Evolutionary conservation across 30 jellyfish, hydroid and myxozoan species (phyloP).

Genomic region (Mastigias papua): DNA sequence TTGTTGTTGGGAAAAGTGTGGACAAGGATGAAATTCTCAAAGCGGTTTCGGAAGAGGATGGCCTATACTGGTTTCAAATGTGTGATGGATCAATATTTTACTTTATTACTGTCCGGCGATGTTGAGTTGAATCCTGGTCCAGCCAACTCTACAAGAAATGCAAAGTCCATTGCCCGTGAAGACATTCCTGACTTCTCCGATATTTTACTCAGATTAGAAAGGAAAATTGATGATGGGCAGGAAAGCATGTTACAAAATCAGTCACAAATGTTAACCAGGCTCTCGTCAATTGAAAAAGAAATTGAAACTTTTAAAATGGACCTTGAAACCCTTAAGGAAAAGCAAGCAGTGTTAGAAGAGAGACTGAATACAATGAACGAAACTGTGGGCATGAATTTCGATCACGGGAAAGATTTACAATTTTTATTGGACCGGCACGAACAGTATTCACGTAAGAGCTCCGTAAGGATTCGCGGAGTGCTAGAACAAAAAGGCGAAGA

Average conservation of each 20-base stretch:
- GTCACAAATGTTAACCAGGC: not conserved
- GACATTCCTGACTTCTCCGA: conserved; percentile 10
- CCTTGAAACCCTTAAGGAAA: not conserved
- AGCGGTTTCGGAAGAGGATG: conserved; percentile 4
- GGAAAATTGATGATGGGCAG: conserved; percentile 11
- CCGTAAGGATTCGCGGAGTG: conserved; percentile 14
- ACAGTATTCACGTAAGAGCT: conserved; percentile 14
- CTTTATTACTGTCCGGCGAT: not conserved
- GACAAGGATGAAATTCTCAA: not conserved
- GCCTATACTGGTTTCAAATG: not conserved
- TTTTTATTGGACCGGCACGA: conserved; percentile 1
- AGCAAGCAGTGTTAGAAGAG: not conserved
- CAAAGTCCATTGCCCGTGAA: not conserved
- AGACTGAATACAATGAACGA: not conserved
- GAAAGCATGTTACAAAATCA: conserved; percentile 7
- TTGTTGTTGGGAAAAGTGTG: not conserved
- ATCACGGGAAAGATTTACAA: conserved; percentile 1
- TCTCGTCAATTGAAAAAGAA: not conserved
- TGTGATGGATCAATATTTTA: not conserved
- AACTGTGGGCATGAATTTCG: not conserved
- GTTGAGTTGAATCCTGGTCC: conserved; percentile 15
- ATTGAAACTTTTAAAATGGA: not conserved
- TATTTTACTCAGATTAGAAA: not conserved
- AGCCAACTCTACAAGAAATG: not conserved
- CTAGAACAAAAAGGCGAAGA: not conserved